Evolutionary conservation across 2,113 vertebrate species (phyloP).

Genomic region (Pardalotus punctatus): DNA sequence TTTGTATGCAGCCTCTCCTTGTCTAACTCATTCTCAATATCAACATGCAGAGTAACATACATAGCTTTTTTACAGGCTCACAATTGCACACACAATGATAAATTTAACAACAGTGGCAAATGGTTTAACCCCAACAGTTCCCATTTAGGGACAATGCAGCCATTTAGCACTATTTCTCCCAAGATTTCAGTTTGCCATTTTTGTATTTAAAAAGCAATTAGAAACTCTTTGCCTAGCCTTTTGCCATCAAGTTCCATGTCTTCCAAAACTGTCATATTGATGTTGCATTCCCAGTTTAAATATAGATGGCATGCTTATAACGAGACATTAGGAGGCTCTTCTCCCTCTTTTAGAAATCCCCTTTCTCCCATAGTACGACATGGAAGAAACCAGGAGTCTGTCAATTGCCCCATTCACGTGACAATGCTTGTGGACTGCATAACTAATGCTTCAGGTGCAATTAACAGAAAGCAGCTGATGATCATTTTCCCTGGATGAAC

Average conservation of each 20-base stretch:
- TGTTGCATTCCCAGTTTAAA: background rate
- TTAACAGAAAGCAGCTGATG: background rate
- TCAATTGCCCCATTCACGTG: background rate
- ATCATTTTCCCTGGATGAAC: background rate
- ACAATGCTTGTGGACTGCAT: background rate
- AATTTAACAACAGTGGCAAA: constrained; percentile 24
- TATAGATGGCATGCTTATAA: background rate
- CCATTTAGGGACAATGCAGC: background rate
- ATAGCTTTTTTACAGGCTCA: background rate
- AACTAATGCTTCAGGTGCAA: background rate
- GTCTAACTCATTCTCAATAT: background rate
- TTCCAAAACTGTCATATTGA: background rate
- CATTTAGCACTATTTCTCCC: background rate
- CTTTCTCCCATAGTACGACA: background rate
- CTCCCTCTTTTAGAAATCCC: background rate
- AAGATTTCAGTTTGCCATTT: background rate
- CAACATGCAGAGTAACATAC: background rate
- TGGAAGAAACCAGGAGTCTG: background rate
- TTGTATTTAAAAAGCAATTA: background rate
- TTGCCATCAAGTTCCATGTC: background rate
- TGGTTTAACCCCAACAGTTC: background rate
- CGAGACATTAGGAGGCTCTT: background rate
- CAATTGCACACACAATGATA: background rate
- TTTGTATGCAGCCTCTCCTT: background rate
- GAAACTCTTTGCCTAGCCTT: background rate